Conservation (phyloP, 2,113 vertebrate species). For the Embiotoca jacksoni region DNA sequence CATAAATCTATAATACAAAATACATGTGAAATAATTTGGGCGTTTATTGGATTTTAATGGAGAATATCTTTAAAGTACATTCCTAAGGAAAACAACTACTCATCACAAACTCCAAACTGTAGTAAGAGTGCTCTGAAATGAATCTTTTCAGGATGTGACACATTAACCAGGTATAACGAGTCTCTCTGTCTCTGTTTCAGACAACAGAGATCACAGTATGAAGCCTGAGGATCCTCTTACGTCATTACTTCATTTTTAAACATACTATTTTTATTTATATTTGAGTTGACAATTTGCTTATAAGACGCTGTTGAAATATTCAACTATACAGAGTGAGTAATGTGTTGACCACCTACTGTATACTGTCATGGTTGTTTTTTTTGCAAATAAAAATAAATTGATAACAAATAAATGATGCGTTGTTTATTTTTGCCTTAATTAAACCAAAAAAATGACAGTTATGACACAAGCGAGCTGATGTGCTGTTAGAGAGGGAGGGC, state of each 20-base stretch:
- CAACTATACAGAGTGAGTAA: not conserved
- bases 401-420: accelerated
- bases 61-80: not conserved
- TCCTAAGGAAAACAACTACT: not conserved
- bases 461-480: not conserved
- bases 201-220: slow-evolving; percentile 38
- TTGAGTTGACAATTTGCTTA: not conserved
- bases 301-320: not conserved
- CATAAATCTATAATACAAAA: too few species aligned
- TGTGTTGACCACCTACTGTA: slow-evolving; percentile 14
- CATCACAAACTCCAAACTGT: too few species aligned
- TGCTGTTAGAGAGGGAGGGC: slow-evolving; percentile 17
- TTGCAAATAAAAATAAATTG: not conserved
- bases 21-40: too few species aligned
- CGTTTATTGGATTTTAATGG: not conserved
- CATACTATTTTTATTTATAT: not conserved
- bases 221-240: slow-evolving; percentile 15
- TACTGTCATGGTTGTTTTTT: not conserved
- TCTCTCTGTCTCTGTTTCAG: slow-evolving; percentile 56
- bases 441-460: not conserved
- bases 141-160: too few species aligned
- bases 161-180: too few species aligned
- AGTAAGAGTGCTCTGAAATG: too few species aligned
- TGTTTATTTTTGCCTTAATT: not conserved
- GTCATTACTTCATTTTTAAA: not conserved